phyloP scores from a whole-genome alignment of 92 coral and sea anemone genomes.

The Ricordea florida region DNA sequence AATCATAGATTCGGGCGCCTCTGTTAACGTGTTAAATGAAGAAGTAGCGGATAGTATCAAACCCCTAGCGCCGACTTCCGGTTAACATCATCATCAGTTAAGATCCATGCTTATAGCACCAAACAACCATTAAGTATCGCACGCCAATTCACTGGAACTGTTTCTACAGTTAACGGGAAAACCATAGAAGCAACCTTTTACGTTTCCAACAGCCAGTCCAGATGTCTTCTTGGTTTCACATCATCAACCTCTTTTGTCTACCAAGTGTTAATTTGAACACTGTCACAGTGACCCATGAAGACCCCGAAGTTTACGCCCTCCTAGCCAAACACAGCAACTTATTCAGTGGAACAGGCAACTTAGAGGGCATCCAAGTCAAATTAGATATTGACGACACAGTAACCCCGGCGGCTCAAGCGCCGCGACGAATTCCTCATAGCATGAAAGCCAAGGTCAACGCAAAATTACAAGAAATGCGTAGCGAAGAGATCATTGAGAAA shows the following conservation, averaged over 20 bases:
- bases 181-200: conserved; percentile 35
- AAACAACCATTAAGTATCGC: conserved; percentile 24
- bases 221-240: conserved; percentile 27
- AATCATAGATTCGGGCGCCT: conserved; percentile 47
- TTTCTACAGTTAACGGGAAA: conserved; percentile 29
- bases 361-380: conserved; percentile 34
- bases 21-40: conserved; percentile 38
- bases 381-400: conserved; percentile 33
- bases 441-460: conserved; percentile 21
- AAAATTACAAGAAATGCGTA: conserved; percentile 30
- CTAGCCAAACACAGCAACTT: conserved; percentile 34
- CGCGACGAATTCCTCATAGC: conserved; percentile 25
- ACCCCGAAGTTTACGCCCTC: conserved; percentile 1
- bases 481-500: conserved; percentile 33
- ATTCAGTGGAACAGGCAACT: conserved; percentile 20
- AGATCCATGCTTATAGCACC: conserved; percentile 43
- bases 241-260: conserved; percentile 34
- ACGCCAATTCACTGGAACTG: conserved; percentile 22
- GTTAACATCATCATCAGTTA: too few species aligned
- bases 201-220: not conserved
- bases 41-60: not conserved
- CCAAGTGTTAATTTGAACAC: conserved; percentile 25
- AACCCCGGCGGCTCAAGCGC: conserved; percentile 36
- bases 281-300: conserved; percentile 2
- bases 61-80: conserved; percentile 2